These are phyloP conservation scores for Tetheella fluctuosa DNA, from an alignment of 2,888 invertebrate species.

Conservation along the genomic window DNA sequence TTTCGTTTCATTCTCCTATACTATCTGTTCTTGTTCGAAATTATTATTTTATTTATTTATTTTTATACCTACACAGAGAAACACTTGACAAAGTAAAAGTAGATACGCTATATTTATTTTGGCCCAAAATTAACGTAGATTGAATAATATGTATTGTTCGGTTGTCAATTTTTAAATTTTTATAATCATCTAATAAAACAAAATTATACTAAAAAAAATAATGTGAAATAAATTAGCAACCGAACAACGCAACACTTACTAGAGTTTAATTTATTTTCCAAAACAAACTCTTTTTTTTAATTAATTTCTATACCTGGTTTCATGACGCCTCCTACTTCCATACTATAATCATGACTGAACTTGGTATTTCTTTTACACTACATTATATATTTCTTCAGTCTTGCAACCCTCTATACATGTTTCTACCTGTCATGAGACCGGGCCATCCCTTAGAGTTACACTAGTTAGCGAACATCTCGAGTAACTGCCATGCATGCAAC, in stretches of 20 bases:
- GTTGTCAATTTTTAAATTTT: slow-evolving; percentile 60
- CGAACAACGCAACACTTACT: slow-evolving; percentile 62
- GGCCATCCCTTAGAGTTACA: slow-evolving; percentile 50
- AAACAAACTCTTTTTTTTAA: slow-evolving; percentile 47
- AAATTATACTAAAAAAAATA: slow-evolving; percentile 16
- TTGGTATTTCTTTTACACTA: slow-evolving; percentile 29
- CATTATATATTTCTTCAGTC: slow-evolving; percentile 29
- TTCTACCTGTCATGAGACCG: slow-evolving; percentile 69
- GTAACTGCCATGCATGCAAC: slow-evolving; percentile 70
- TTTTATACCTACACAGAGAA: slow-evolving; percentile 83
- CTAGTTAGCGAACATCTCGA: slow-evolving; percentile 45
- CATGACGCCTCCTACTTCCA: slow-evolving; percentile 60
- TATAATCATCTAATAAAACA: slow-evolving; percentile 10
- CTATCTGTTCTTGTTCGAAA: slow-evolving; percentile 70
- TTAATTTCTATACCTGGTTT: slow-evolving; percentile 66
- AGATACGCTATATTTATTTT: slow-evolving; percentile 76
- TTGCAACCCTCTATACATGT: slow-evolving; percentile 29
- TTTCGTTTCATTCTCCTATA: slow-evolving; percentile 69
- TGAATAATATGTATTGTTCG: slow-evolving; percentile 58
- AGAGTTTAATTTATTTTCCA: slow-evolving; percentile 61
- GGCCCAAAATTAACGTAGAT: slow-evolving; percentile 77
- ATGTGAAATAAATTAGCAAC: slow-evolving; percentile 56
- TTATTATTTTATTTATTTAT: slow-evolving; percentile 40
- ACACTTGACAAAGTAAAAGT: slow-evolving; percentile 80
- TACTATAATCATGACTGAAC: slow-evolving; percentile 32